phyloP scores from a whole-genome alignment of 1,140 invertebrate genomes.

The Brachionus rubens region DNA sequence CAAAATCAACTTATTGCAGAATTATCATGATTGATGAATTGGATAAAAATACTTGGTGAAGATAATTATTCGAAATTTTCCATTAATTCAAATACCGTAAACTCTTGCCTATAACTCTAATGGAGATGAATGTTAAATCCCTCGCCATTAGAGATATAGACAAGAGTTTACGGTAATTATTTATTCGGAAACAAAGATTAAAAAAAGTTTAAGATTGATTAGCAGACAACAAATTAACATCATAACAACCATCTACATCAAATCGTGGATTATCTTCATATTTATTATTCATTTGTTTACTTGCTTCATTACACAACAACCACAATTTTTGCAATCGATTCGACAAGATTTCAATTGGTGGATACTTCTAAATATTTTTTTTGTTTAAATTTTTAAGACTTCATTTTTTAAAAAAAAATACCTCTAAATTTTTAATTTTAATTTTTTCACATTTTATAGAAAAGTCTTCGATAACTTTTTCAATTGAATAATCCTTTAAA shows the following conservation, averaged over 20 bases:
- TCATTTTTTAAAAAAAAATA: not conserved
- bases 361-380: not conserved
- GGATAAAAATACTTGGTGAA: too few species aligned
- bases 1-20: too few species aligned
- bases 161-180: too few species aligned
- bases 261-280: slow-evolving; percentile 32
- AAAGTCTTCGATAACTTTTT: not conserved
- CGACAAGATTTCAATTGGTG: not conserved
- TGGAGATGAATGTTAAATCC: too few species aligned
- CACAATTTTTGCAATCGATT: slow-evolving; percentile 1
- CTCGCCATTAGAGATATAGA: too few species aligned
- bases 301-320: not conserved
- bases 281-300: not conserved
- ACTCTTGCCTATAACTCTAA: too few species aligned
- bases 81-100: too few species aligned
- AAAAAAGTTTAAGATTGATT: not conserved
- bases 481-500: not conserved
- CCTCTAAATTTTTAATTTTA: slow-evolving; percentile 19
- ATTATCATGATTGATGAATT: too few species aligned
- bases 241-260: slow-evolving; percentile 30
- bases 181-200: too few species aligned
- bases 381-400: not conserved
- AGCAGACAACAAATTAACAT: slow-evolving; percentile 11
- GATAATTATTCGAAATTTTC: too few species aligned
- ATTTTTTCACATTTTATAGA: not conserved